These are phyloP conservation scores for Chelon labrosus DNA, from an alignment of 2,797 vertebrate species.

Conservation along the genomic window DNA sequence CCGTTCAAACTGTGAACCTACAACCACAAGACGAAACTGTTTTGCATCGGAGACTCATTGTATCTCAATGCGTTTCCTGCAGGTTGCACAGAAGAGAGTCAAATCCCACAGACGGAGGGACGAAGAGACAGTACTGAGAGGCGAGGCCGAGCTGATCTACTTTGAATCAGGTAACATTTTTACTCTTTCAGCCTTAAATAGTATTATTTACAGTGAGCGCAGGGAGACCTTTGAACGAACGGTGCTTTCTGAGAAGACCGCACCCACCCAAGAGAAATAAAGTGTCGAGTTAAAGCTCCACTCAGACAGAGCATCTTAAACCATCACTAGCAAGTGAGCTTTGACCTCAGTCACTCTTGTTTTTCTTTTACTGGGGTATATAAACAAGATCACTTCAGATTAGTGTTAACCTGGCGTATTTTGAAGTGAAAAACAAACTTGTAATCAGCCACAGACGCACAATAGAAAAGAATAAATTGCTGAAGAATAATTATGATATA, in stretches of 20 bases:
- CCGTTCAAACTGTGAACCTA: neutral
- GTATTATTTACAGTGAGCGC: neutral
- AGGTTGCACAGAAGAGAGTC: conserved; percentile 74
- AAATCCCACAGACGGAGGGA: conserved; percentile 75
- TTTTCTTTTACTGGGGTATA: neutral
- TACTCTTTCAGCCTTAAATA: neutral
- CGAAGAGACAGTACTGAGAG: conserved; percentile 60
- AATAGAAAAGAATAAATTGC: no score
- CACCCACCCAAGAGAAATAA: no score
- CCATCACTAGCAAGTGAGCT: neutral
- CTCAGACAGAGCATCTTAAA: neutral
- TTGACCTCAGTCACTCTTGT: neutral
- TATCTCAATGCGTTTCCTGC: neutral
- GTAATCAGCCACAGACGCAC: no score
- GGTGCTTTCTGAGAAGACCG: neutral
- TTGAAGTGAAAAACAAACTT: no score
- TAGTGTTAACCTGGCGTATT: neutral
- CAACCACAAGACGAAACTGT: neutral
- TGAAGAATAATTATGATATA: conserved; percentile 3
- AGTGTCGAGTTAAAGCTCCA: neutral
- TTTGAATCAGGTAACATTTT: conserved; percentile 55
- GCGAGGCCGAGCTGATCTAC: conserved; percentile 25
- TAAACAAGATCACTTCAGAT: neutral
- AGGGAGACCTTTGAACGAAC: neutral
- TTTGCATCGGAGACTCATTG: no score